Base-by-base conservation (phyloP, 2,113 vertebrate species). In the Lagopus leucura region DNA sequence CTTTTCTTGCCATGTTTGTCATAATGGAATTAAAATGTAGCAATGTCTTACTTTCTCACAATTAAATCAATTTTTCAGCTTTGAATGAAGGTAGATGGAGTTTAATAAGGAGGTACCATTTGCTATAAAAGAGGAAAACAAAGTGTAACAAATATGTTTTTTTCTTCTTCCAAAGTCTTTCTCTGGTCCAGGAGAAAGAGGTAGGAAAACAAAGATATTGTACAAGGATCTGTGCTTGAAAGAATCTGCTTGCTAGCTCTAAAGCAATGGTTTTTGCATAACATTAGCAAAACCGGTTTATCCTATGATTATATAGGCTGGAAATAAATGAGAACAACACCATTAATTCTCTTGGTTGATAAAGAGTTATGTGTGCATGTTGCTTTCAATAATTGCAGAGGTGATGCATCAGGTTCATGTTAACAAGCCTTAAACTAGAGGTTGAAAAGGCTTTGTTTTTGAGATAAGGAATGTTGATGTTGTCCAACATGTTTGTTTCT, bases 1-100 rank as follows among this genome's bases (percentile, higher is more conserved):
- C 11, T 92, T 91, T 11, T 83, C 28, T 90, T 93, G 13, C 22
- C 5, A 21, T 78, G 13, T 75, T 69, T 91, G 32, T 88, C 83
- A 58, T 50, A 82, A 54, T 54, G 45, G 45, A 73, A 71, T 87
- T 67, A 38, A 61, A 52, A 65, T 52, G 74, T 81, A 92, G 15
- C 81, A 65, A 88, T 84, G 36, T 82, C 58, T n/a, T 82, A n/a
- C 70, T 82, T 93, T 94, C 94, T 82, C 93, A 94, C 61, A 84
- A 84, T 65, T 86, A 36, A 72, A 61, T 88, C 22, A 61, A 22
- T 42, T 82, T 86, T 92, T 94, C 74, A 79, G 3, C 80, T 92
- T 86, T 66, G 30, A 81, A 77, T 57, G 38, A 86, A 94, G 82
- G 66, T 94, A 74, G 79, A 79, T 94, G 20, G 65, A 75, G 67